These are phyloP conservation scores for Drosophila cognata DNA, from an alignment of 2,888 invertebrate genomes.

Conservation along the genomic window DNA sequence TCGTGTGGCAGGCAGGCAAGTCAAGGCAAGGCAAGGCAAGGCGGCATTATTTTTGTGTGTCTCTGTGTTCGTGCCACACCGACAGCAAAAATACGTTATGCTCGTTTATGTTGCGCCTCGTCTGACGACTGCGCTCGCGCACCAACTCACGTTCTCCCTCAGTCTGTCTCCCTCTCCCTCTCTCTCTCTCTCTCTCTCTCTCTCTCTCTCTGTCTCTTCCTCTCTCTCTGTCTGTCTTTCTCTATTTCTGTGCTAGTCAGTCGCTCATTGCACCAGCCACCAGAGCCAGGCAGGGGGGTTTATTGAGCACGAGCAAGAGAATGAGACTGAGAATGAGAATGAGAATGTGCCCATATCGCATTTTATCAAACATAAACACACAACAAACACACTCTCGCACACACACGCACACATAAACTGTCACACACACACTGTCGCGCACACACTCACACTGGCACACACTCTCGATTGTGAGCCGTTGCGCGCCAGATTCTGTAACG, in stretches of 20 bases:
- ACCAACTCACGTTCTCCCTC: conserved; percentile 51
- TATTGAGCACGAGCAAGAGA: conserved; percentile 57
- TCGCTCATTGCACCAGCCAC: conserved; percentile 54
- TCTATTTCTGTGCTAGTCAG: conserved; percentile 6
- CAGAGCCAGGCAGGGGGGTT: conserved; percentile 56
- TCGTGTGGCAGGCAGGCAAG: conserved; percentile 15
- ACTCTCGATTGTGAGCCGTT: conserved; percentile 35
- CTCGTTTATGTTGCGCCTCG: conserved; percentile 75
- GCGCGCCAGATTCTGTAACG: conserved; percentile 78
- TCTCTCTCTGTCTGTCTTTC: conserved; percentile 11
- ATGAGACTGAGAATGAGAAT: conserved; percentile 36
- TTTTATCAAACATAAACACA: conserved; percentile 79
- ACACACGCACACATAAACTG: conserved; percentile 15
- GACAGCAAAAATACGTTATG: conserved; percentile 80
- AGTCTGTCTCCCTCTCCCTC: conserved; percentile 15
- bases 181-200: conserved; percentile 17
- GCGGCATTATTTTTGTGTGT: conserved; percentile 12
- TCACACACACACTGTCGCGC: conserved; percentile 6
- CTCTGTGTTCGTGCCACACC: conserved; percentile 65
- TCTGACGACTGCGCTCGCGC: conserved; percentile 59
- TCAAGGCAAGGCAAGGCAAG: conserved; percentile 4
- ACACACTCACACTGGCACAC: conserved; percentile 41
- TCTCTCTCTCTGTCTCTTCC: conserved; percentile 12
- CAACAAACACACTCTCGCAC: conserved; percentile 2
- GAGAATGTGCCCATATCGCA: conserved; percentile 80